phyloP scores from a whole-genome alignment of 2,888 invertebrate species.

The Anoncus sp. region DNA sequence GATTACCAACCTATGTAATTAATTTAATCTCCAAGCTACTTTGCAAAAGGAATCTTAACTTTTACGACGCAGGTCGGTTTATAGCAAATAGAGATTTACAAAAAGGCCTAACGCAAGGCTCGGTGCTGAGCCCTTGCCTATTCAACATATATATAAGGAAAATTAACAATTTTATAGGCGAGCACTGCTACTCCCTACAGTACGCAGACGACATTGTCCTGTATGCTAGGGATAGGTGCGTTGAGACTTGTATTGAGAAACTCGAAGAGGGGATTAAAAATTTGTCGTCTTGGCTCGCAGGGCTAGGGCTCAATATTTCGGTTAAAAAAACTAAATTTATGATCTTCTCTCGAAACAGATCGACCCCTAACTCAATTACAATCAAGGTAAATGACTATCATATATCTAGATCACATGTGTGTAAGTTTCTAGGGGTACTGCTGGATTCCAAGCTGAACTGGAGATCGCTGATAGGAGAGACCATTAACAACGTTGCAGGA shows the following conservation, averaged over 20 bases:
- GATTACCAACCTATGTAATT: slow-evolving; percentile 20
- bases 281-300: not conserved
- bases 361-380: too few species aligned
- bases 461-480: not conserved
- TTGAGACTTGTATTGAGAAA: slow-evolving; percentile 2
- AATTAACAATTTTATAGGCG: not conserved
- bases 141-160: slow-evolving; percentile 41
- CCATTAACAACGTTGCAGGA: not conserved
- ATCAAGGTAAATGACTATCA: too few species aligned
- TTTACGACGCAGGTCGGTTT: slow-evolving; percentile 19
- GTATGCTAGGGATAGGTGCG: not conserved
- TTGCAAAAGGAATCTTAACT: not conserved
- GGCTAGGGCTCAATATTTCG: slow-evolving; percentile 11
- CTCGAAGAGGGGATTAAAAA: not conserved
- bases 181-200: not conserved
- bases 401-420: not conserved
- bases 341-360: slow-evolving; percentile 9
- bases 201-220: slow-evolving; percentile 33
- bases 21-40: slow-evolving; percentile 15
- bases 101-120: slow-evolving; percentile 34
- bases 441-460: slow-evolving; percentile 36
- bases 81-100: not conserved
- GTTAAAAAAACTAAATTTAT: slow-evolving; percentile 22
- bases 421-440: slow-evolving; percentile 1
- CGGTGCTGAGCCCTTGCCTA: slow-evolving; percentile 13